Base-by-base conservation (phyloP, 2,797 vertebrate species). In the Australoheros facetus region DNA sequence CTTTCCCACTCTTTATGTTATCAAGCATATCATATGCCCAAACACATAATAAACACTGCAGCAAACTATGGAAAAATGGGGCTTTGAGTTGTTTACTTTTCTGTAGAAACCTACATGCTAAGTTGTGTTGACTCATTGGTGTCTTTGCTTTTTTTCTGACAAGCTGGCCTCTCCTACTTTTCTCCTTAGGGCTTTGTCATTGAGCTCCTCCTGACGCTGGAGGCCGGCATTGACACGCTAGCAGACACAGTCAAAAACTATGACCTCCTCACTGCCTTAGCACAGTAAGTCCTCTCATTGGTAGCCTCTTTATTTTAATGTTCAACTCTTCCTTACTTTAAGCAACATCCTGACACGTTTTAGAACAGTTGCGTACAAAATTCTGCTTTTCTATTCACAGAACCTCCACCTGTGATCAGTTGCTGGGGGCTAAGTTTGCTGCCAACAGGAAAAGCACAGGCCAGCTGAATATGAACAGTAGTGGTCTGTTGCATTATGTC, bases 391-490 rank as follows among this genome's bases (percentile, higher is more conserved):
- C 23, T 21, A 16, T 60, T 86, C 90, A 21, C 84, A 99, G 98
- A 93, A 94, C 96, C 69, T 96, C 98, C 1, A 93, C 96, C 73
- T 96, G 95, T 7, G 97, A 99, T 78, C 96, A 96, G 66, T 69
- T 98, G 75, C 93, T 98, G 90, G 97, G 97, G 78, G 96, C 96
- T 56, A 99, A 99, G 93, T 97, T 97, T 80, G 97, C 98, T 82
- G 95, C 96, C 91, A 99, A 99, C 88, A 96, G 98, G 91, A 99
- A 99, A 91, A 99, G 98, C 95, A 99, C 98, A 14, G 98, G 98
- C 83, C 98, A 99, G 90, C 96, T 99, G 80, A 99, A 99, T 90
- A 93, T 99, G 90, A 96, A 94, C 96, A 96, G 81, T 4, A 93
- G 96, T 2, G 93, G 97, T 58, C 93, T 94, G 79, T 96, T 96